Conservation (phyloP, 2,888 invertebrate genomes). For the Dermolepida albohirtum region DNA sequence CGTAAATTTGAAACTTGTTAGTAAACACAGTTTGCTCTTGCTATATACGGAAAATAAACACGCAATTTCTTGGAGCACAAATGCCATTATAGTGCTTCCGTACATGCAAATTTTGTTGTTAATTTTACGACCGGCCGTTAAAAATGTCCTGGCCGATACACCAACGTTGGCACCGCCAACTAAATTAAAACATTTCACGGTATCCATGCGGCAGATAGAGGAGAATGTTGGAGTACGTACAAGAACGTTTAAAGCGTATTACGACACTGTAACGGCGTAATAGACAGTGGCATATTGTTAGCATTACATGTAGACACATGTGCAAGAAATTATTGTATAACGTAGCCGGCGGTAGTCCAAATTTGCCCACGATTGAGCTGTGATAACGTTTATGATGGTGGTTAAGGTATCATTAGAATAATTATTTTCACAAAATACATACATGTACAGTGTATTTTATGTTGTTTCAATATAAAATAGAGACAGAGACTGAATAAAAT, state of each 20-base stretch:
- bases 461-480: too few relatives aligned
- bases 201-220: neutral
- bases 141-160: slow-evolving; percentile 4
- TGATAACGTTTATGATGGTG: slow-evolving; percentile 24
- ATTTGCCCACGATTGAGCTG: slow-evolving; percentile 16
- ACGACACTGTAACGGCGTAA: slow-evolving; percentile 26
- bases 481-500: too few relatives aligned
- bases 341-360: slow-evolving; percentile 25
- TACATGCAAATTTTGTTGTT: neutral
- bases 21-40: too few relatives aligned
- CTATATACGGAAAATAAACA: too few relatives aligned
- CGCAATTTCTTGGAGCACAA: too few relatives aligned
- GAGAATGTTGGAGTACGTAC: slow-evolving; percentile 9
- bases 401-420: slow-evolving; percentile 20
- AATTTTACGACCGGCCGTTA: slow-evolving; percentile 23
- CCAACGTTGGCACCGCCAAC: neutral
- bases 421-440: slow-evolving; percentile 9
- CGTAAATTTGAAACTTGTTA: too few relatives aligned
- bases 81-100: too few relatives aligned
- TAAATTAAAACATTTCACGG: slow-evolving; percentile 13
- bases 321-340: slow-evolving; percentile 31
- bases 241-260: slow-evolving; percentile 16
- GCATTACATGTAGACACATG: slow-evolving; percentile 27
- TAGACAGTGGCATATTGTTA: slow-evolving; percentile 25
- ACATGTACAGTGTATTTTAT: too few relatives aligned